Evolutionary conservation across 2,888 invertebrate species (phyloP), one percentile per base, ranked within the genome.

Genomic region (Eupithecia tripunctaria): DNA sequence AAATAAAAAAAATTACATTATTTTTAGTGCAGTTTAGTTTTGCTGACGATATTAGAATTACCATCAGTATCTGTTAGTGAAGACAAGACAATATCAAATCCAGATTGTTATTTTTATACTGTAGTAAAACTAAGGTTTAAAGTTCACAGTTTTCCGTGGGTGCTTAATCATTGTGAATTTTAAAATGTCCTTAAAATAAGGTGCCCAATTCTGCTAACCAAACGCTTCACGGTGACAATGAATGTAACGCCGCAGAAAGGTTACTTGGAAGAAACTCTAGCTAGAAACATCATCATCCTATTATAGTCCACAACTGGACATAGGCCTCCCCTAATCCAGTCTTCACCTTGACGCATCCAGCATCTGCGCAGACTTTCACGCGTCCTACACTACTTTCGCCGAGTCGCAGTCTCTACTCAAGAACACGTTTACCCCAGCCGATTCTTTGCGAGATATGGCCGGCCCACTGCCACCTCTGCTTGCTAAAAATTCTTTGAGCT

Each of bases 1-100:
- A 14, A 51, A 21, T 51, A 51, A 21, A 1, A 51, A 51, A 8
- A 10, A 21, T 21, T 3, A 10, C 21, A 51, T 2, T 2, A 25
- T 51, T 21, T n/a, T 21, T 47, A 10, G 0, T 51, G 10, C 3
- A 51, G 21, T 51, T 51, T 51, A 51, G 21, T 51, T 51, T 51
- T 21, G n/a, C 21, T 7, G n/a, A n/a, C n/a, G n/a, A 7, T 21
- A 21, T 8, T 0, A 8, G 18, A n/a, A 43, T 51, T 10, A 0
- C 8, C 21, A 51, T 21, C n/a, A 2, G 8, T 8, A 51, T 25
- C 14, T 25, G 21, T 51, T 21, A 56, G 56, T 56, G 56, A 56
- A 56, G 21, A 56, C 25, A 56, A 12, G 56, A 56, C 56, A 56
- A 14, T 56, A 56, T 56, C 56, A 56, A 56, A 56, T 56, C 56